phyloP scores from a whole-genome alignment of 2,113 vertebrate genomes.

The Calypte anna region DNA sequence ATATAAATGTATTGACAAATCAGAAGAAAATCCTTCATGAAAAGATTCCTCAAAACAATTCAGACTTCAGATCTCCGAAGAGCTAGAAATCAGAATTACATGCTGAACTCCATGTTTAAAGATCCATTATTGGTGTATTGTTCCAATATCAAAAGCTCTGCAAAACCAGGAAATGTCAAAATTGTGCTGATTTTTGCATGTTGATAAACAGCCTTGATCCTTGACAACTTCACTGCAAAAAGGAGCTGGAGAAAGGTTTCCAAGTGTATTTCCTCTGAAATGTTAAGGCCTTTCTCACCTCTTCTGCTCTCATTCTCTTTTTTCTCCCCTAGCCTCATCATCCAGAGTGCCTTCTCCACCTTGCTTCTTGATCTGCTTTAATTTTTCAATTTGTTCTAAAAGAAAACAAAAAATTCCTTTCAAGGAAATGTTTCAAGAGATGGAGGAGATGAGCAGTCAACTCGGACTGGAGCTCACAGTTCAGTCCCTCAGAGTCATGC shows the following conservation, averaged over 20 bases:
- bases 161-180: conserved; percentile 13
- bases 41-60: conserved; percentile 3
- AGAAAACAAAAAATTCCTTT: neutral
- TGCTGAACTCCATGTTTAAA: neutral
- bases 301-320: neutral
- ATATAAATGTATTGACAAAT: neutral
- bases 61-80: neutral
- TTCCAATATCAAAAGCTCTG: conserved; percentile 4
- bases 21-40: neutral
- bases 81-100: conserved; percentile 12
- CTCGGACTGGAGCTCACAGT: fast-evolving
- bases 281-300: neutral
- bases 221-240: neutral
- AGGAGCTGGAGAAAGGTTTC: neutral
- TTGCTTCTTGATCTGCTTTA: neutral
- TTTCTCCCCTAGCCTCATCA: neutral
- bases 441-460: neutral
- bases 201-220: neutral
- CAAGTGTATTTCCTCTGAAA: conserved; percentile 7
- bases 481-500: neutral
- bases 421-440: neutral
- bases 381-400: conserved; percentile 24
- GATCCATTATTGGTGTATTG: neutral
- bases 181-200: neutral
- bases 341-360: neutral